Conservation (phyloP, 2,888 invertebrate genomes). For the Thelaira solivaga region DNA sequence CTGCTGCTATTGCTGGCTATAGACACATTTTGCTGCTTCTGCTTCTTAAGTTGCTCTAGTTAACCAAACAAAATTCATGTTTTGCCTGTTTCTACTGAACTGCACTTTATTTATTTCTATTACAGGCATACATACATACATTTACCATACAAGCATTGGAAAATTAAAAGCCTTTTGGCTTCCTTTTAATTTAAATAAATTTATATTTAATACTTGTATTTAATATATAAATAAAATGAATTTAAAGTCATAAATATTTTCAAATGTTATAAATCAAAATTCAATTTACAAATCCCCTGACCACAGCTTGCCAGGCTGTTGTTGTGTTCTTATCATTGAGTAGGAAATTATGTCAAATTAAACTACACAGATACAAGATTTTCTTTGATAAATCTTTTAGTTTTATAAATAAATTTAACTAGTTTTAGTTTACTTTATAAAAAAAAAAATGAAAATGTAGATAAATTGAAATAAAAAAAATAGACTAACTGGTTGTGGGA, state of each 20-base stretch:
- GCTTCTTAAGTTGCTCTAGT: background rate
- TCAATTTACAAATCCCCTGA: slow-evolving; percentile 43
- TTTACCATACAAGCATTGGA: no score
- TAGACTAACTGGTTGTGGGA: no score
- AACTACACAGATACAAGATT: background rate
- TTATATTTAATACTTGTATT: background rate
- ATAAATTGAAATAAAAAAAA: no score
- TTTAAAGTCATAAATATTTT: slow-evolving; percentile 53
- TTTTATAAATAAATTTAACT: no score
- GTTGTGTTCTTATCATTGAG: background rate
- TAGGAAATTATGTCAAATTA: slow-evolving; percentile 35
- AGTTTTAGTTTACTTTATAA: background rate
- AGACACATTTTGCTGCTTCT: background rate
- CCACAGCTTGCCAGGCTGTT: background rate
- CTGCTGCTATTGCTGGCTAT: slow-evolving; percentile 1
- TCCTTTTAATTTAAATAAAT: slow-evolving; percentile 34
- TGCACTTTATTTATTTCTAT: slow-evolving; percentile 9
- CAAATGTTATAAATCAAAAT: slow-evolving; percentile 49
- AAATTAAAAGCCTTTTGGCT: background rate
- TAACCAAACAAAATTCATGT: background rate
- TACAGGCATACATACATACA: no score
- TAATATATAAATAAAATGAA: slow-evolving; percentile 36
- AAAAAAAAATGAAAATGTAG: no score
- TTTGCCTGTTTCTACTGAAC: background rate
- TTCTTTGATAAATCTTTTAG: slow-evolving; percentile 6